Base-by-base conservation (phyloP, 1,140 invertebrate species). In the Sycobia sp. region DNA sequence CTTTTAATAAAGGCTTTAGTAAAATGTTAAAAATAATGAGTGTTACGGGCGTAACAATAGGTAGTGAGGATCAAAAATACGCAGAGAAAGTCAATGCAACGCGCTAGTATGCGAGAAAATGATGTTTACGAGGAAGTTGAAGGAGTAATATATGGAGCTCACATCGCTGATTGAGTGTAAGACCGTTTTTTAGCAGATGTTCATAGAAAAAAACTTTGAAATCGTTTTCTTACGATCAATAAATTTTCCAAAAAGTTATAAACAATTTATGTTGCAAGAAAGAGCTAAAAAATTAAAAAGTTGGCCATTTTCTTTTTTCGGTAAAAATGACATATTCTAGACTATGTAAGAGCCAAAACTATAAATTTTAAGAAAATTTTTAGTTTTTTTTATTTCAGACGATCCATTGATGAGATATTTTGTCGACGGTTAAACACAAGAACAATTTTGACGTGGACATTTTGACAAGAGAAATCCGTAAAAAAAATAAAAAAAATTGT, bases 381-480 rank as follows among this genome's bases (percentile, higher is more conserved):
- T 39, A 10, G n/a, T 7, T 39, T 39, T 39, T 39, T 39, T 39
- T 9, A 43, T 43, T 43, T 43, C 18, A 43, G 41, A 43, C 22
- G 18, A 43, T 43, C 41, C 41, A 18, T 43, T 43, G 41, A 18
- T 43, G 18, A 43, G 4, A 43, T 43, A 43, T 43, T 14, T n/a
- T 11, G n/a, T n/a, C n/a, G 38, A 39, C n/a, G 4, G 38, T 18
- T 18, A 43, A 43, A 43, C 16, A 43, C 18, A 43, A 43, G 4
- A 43, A 43, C 41, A 43, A 43, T 43, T 43, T 43, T 43, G 18
- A 43, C 4, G 41, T 18, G 41, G 41, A 5, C 41, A 43, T 43
- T 43, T 43, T 43, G 41, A 20, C 41, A 43, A 43, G 16, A 43
- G 22, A 43, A 43, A 43, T 43, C 41, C 18, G 41, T 43, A 43